Conservation (phyloP, 2,113 vertebrate genomes). For the Guaruba guarouba region DNA sequence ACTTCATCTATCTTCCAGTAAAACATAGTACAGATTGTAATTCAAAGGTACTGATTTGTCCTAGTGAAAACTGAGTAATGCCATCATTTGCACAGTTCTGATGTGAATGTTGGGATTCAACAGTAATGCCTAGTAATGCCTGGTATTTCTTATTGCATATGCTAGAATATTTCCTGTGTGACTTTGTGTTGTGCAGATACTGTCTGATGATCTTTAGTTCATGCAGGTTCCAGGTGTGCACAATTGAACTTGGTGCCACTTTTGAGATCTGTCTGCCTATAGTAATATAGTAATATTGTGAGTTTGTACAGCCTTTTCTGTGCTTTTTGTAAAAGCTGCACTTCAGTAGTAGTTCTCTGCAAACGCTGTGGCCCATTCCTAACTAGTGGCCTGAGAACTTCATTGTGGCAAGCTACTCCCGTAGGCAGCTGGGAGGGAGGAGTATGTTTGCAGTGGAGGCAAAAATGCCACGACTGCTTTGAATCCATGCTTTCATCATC, state of each 20-base stretch:
- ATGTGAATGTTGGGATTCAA: slow-evolving; percentile 71
- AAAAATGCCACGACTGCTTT: not conserved
- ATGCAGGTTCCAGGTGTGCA: slow-evolving; percentile 66
- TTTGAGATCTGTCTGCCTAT: slow-evolving; percentile 56
- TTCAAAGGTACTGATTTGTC: slow-evolving; percentile 67
- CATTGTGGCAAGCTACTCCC: not conserved
- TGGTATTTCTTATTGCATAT: slow-evolving; percentile 79
- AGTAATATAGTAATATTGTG: too few relatives aligned
- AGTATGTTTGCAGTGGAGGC: too few relatives aligned
- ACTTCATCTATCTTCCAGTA: slow-evolving; percentile 50
- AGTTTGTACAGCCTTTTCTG: too few relatives aligned
- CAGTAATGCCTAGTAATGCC: not conserved
- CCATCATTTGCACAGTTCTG: slow-evolving; percentile 64
- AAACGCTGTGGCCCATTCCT: too few relatives aligned
- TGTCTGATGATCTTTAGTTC: slow-evolving; percentile 77
- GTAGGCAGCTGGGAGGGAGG: not conserved
- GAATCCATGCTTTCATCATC: not conserved
- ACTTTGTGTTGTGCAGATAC: slow-evolving; percentile 79
- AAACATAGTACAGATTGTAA: slow-evolving; percentile 64
- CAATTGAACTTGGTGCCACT: slow-evolving; percentile 77
- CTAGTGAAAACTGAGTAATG: slow-evolving; percentile 60
- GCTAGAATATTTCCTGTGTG: slow-evolving; percentile 68
- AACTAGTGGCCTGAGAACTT: not conserved
- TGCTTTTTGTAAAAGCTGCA: slow-evolving; percentile 42
- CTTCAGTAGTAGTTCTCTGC: not conserved